Evolutionary conservation across 2,797 vertebrate species (phyloP).

Genomic region (Acanthiza pusilla): DNA sequence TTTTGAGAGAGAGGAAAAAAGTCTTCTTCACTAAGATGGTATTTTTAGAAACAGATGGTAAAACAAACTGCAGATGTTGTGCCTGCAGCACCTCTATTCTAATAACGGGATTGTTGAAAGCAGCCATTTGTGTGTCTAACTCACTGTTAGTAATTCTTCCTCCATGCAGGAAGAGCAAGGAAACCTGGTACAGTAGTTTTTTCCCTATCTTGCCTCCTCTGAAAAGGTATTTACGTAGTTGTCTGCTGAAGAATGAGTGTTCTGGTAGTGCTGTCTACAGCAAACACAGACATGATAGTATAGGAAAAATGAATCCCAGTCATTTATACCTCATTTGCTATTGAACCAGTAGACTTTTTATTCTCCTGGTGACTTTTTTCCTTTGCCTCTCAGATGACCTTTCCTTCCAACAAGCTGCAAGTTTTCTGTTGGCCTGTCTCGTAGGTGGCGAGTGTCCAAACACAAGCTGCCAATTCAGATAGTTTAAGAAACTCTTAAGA

Average conservation of each 20-base stretch:
- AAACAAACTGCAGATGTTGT: constrained; percentile 66
- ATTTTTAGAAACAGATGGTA: constrained; percentile 74
- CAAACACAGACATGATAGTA: not conserved
- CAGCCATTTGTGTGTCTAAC: not conserved
- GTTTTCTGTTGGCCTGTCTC: not conserved
- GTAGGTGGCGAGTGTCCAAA: not conserved
- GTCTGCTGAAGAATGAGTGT: not conserved
- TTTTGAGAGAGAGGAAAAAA: constrained; percentile 16
- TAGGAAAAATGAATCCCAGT: not conserved
- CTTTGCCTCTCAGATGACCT: not conserved
- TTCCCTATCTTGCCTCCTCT: not conserved
- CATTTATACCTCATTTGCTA: not conserved
- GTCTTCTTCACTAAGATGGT: not conserved
- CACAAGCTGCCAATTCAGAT: not conserved
- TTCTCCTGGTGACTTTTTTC: not conserved
- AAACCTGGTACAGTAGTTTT: not conserved
- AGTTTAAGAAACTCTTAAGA: not conserved
- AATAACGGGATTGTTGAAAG: constrained; percentile 58
- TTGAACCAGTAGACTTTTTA: not conserved
- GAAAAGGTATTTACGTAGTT: not conserved
- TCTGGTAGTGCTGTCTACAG: not conserved
- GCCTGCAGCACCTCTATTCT: constrained; percentile 62
- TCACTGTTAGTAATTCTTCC: not conserved
- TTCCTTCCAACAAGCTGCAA: not conserved
- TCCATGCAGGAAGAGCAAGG: not conserved